Evolutionary conservation across 2,113 vertebrate genomes (phyloP).

Genomic region (Phoenicopterus ruber): DNA sequence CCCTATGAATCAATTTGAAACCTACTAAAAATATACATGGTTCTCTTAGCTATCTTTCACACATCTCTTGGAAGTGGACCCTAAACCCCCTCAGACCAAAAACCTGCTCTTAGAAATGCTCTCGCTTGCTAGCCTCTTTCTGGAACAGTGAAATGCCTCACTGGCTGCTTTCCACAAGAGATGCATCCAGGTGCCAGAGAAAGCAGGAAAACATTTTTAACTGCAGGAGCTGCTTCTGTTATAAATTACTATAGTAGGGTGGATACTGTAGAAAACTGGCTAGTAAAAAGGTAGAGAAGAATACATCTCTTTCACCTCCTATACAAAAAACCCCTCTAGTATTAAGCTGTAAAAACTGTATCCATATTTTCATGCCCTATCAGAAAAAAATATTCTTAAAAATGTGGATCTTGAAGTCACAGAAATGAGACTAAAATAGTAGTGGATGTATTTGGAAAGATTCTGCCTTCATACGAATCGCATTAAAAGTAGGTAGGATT

Average conservation of each 20-base stretch:
- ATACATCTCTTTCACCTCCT: neutral
- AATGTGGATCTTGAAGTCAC: neutral
- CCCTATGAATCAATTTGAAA: neutral
- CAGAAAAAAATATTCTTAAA: neutral
- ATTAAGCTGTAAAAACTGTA: neutral
- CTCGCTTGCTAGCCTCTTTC: neutral
- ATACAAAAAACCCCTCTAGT: neutral
- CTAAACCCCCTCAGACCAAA: neutral
- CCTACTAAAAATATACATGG: neutral
- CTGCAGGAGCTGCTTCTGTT: neutral
- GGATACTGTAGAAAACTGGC: neutral
- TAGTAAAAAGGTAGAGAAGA: neutral
- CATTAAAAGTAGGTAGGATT: neutral
- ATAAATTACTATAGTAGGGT: neutral
- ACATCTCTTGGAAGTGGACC: neutral
- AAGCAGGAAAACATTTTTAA: neutral
- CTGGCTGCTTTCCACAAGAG: neutral
- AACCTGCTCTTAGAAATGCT: neutral
- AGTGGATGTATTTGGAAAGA: neutral
- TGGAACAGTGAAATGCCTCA: neutral
- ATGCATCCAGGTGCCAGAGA: neutral
- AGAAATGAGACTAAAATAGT: neutral
- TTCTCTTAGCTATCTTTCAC: neutral
- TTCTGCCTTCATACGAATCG: neutral
- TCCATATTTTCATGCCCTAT: neutral